These are phyloP conservation scores for Zaprionus davidi DNA, from an alignment of 1,140 invertebrate genomes.

Conservation along the genomic window DNA sequence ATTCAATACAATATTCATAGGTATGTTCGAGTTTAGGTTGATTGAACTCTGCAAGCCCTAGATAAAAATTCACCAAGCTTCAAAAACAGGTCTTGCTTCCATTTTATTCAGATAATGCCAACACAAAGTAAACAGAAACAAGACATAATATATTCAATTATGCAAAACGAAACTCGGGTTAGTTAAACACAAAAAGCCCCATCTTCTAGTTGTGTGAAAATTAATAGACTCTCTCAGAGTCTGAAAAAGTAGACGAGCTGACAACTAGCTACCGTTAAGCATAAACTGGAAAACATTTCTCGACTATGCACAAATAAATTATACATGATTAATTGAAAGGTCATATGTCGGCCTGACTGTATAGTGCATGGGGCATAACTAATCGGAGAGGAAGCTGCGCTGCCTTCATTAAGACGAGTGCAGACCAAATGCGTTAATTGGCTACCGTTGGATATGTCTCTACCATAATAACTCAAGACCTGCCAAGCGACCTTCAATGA, in stretches of 20 bases:
- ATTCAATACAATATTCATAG: neutral
- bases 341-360: constrained; percentile 45
- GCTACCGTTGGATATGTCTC: constrained; percentile 40
- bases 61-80: constrained; percentile 26
- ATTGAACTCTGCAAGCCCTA: constrained; percentile 60
- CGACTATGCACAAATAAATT: constrained; percentile 56
- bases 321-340: constrained; percentile 76
- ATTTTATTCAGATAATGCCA: constrained; percentile 44
- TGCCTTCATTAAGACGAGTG: constrained; percentile 41
- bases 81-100: constrained; percentile 41
- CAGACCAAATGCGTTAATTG: constrained; percentile 44
- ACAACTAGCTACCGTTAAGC: constrained; percentile 56
- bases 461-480: constrained; percentile 5
- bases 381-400: constrained; percentile 42
- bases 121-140: constrained; percentile 24
- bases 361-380: constrained; percentile 50
- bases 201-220: constrained; percentile 63
- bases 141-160: constrained; percentile 58
- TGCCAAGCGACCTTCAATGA: constrained; percentile 35
- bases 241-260: constrained; percentile 61
- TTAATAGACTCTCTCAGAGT: constrained; percentile 48
- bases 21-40: constrained; percentile 42
- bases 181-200: constrained; percentile 39
- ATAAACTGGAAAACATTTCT: constrained; percentile 51
- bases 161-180: constrained; percentile 25